These are phyloP conservation scores for Drosophila ezoana DNA, from an alignment of 2,888 invertebrate species.

Conservation along the genomic window DNA sequence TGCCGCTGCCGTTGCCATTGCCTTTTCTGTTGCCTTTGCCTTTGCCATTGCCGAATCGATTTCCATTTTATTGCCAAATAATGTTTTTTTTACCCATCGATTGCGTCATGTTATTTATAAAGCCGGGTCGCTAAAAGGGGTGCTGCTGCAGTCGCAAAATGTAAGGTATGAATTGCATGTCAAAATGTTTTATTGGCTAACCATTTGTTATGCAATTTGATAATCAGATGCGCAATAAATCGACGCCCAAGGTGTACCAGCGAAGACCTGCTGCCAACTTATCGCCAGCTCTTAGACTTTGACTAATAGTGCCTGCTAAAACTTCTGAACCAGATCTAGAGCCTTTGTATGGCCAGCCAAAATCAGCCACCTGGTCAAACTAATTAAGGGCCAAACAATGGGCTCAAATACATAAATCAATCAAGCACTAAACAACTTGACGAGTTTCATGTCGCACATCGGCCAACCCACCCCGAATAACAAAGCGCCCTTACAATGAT, in stretches of 20 bases:
- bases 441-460: slow-evolving; percentile 61
- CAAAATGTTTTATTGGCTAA: slow-evolving; percentile 82
- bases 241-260: slow-evolving; percentile 34
- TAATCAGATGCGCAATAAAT: slow-evolving; percentile 76
- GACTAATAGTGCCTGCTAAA: slow-evolving; percentile 58
- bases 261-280: slow-evolving; percentile 60
- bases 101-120: slow-evolving; percentile 83
- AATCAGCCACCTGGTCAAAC: slow-evolving; percentile 72
- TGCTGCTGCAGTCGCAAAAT: slow-evolving; percentile 34
- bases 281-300: slow-evolving; percentile 62
- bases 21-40: slow-evolving; percentile 18
- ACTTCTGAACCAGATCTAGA: slow-evolving; percentile 4
- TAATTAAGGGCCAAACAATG: slow-evolving; percentile 72
- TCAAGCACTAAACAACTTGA: slow-evolving; percentile 75
- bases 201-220: slow-evolving; percentile 81
- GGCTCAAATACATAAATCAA: slow-evolving; percentile 74
- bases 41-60: slow-evolving; percentile 65
- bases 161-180: slow-evolving; percentile 79
- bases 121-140: slow-evolving; percentile 44
- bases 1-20: slow-evolving; percentile 27
- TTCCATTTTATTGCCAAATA: slow-evolving; percentile 83
- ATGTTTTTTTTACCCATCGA: slow-evolving; percentile 76
- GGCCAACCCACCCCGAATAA: slow-evolving; percentile 4
- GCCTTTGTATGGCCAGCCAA: slow-evolving; percentile 9
- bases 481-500: slow-evolving; percentile 65